Percentiles rank a stretch among this genome's conserved stretches.
phyloP scores from a whole-genome alignment of 1,140 invertebrate species.

The Cecropterus lyciades region DNA sequence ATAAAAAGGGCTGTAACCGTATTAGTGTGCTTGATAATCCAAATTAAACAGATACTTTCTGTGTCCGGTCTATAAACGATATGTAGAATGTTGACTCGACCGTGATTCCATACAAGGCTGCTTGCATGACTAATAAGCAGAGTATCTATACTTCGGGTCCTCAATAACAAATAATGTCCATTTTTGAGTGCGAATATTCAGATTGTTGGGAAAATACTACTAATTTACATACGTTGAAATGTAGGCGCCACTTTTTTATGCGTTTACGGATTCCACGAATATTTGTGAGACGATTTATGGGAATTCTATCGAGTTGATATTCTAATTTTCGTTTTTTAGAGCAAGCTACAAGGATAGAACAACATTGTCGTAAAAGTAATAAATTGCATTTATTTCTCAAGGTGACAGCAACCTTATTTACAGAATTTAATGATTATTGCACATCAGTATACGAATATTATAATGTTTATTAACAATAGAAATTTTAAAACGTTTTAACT shows the following conservation, averaged over 20 bases:
- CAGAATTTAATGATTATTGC: too few relatives aligned
- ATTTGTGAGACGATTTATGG: constrained; percentile 20
- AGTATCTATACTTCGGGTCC: constrained; percentile 1
- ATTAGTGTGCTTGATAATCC: too few relatives aligned
- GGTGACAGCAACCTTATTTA: too few relatives aligned
- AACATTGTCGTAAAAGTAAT: too few relatives aligned
- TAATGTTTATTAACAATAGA: too few relatives aligned
- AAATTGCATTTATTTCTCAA: too few relatives aligned
- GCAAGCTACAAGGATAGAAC: too few relatives aligned
- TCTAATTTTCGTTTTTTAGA: constrained; percentile 2
- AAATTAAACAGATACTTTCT: background rate
- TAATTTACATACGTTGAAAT: constrained; percentile 30
- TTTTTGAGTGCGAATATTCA: constrained; percentile 29
- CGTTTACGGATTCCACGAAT: constrained; percentile 21
- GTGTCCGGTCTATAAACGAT: background rate
- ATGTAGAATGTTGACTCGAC: background rate
- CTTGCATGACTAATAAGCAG: constrained; percentile 17
- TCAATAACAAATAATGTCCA: constrained; percentile 30
- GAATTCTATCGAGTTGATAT: constrained; percentile 22
- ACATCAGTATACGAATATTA: too few relatives aligned
- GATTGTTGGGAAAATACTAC: constrained; percentile 27
- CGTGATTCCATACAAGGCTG: constrained; percentile 12
- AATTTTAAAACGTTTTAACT: too few relatives aligned
- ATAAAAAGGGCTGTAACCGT: too few relatives aligned
- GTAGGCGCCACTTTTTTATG: constrained; percentile 32